Percentiles rank a stretch among this genome's conserved stretches.
Evolutionary conservation across 2,888 invertebrate species (phyloP).

Genomic region (Trichogramma dendrolimi): DNA sequence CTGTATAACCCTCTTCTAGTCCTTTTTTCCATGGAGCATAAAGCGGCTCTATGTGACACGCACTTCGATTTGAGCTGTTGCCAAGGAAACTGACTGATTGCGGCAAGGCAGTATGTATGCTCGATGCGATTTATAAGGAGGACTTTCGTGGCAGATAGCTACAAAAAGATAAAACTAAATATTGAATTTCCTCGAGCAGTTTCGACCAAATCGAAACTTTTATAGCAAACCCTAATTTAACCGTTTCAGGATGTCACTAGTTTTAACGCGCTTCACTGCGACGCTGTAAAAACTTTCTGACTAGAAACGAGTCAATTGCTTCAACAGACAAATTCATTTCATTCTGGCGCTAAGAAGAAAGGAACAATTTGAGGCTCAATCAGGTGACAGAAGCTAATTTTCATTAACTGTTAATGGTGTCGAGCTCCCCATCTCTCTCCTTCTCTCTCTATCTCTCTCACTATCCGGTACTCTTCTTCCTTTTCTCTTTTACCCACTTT

Average conservation of each 20-base stretch:
- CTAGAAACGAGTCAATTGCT: slow-evolving; percentile 36
- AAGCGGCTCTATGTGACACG: slow-evolving; percentile 38
- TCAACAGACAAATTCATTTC: slow-evolving; percentile 42
- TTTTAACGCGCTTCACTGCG: too few species aligned
- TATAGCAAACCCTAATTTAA: too few species aligned
- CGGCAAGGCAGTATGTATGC: slow-evolving; percentile 14
- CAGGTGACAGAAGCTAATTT: slow-evolving; percentile 52
- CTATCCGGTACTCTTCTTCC: slow-evolving; percentile 19
- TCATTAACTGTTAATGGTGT: slow-evolving; percentile 51
- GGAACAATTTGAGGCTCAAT: slow-evolving; percentile 52
- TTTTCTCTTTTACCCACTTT: slow-evolving; percentile 25
- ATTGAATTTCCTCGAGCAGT: too few species aligned
- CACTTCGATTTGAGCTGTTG: slow-evolving; percentile 48
- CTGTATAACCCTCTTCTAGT: slow-evolving; percentile 19
- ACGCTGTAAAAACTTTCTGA: too few species aligned
- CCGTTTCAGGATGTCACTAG: too few species aligned
- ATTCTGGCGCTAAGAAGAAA: slow-evolving; percentile 43
- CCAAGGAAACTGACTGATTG: slow-evolving; percentile 44
- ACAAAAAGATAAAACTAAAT: too few species aligned
- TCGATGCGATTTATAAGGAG: too few species aligned
- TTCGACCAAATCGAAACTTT: too few species aligned
- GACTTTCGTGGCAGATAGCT: too few species aligned
- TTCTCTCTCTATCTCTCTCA: too few species aligned
- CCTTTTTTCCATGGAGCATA: slow-evolving; percentile 25
- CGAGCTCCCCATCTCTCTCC: slow-evolving; percentile 28